Conservation (phyloP, 2,888 invertebrate species). For the Auanema freiburgensis region DNA sequence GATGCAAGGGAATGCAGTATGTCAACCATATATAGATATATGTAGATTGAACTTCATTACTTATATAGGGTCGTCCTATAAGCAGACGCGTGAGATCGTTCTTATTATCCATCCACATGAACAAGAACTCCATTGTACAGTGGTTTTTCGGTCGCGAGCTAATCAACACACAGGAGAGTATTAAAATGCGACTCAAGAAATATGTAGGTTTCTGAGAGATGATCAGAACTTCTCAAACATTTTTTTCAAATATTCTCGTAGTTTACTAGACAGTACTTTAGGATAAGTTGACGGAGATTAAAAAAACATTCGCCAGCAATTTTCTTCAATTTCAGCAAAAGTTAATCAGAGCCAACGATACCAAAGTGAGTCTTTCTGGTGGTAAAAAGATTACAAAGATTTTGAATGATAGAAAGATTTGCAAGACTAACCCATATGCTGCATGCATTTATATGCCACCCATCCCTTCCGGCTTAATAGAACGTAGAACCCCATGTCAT, state of each 20-base stretch:
- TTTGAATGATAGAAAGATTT: neutral
- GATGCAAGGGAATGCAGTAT: conserved; percentile 58
- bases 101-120: conserved; percentile 49
- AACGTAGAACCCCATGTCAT: neutral
- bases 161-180: conserved; percentile 57
- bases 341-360: conserved; percentile 39
- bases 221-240: neutral
- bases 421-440: neutral
- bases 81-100: conserved; percentile 43
- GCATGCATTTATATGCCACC: conserved; percentile 1
- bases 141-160: conserved; percentile 58
- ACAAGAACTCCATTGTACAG: conserved; percentile 47
- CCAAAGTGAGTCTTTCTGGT: conserved; percentile 14
- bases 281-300: conserved; percentile 52
- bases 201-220: conserved; percentile 34
- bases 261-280: conserved; percentile 16
- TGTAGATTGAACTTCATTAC: neutral
- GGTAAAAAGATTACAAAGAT: no score
- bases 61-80: conserved; percentile 40
- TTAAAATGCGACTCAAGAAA: conserved; percentile 56
- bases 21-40: neutral
- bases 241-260: conserved; percentile 5
- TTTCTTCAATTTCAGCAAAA: conserved; percentile 55
- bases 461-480: neutral
- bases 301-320: conserved; percentile 48